Evolutionary conservation across 2,113 vertebrate genomes (phyloP), one percentile per base, ranked within the genome.

Genomic region (Callithrix jacchus): DNA sequence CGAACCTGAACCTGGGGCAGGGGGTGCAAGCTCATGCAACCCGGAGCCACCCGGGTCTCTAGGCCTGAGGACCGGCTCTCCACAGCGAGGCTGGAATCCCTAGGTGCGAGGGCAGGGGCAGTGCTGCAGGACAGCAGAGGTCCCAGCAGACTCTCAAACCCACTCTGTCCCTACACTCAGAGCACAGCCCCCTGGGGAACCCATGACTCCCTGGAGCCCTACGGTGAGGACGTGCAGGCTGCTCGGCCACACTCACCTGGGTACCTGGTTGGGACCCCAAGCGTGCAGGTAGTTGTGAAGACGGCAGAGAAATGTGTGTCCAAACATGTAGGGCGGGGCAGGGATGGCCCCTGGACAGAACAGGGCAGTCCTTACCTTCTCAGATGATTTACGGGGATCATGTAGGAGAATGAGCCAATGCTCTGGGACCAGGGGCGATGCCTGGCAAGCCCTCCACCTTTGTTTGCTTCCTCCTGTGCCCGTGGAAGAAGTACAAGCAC

Each of bases 401-500:
- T 64, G 2, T 6, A 64, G 61, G 61, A 64, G 61, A 64, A 32
- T 64, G 27, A 64, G 27, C 61, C 2, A 0, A 30, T 32, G 61
- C 61, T 64, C 0, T 1, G 25, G 6, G 42, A 10, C 11, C 0
- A 8, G 61, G 32, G 47, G 16, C 0, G 30, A 32, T 1, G 76
- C 45, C 45, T 12, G 45, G 45, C 76, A 32, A 14, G 40, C 8
- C 1, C 20, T 49, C 30, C 5, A 20, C 30, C 17, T 49, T 32
- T 35, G 45, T 11, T 11, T 0, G 0, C 23, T 66, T 27, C 40
- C 35, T 71, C 68, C 32, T 27, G 80, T 3, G 0, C 40, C 12
- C 11, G 21, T 25, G 52, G 16, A 20, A n/a, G 40, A 61, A 3
- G 21, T n/a, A 7, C 7, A 13, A 27, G 66, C 11, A 2, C 6